Conservation (phyloP, 2,113 vertebrate species). For the Nipponia nippon region DNA sequence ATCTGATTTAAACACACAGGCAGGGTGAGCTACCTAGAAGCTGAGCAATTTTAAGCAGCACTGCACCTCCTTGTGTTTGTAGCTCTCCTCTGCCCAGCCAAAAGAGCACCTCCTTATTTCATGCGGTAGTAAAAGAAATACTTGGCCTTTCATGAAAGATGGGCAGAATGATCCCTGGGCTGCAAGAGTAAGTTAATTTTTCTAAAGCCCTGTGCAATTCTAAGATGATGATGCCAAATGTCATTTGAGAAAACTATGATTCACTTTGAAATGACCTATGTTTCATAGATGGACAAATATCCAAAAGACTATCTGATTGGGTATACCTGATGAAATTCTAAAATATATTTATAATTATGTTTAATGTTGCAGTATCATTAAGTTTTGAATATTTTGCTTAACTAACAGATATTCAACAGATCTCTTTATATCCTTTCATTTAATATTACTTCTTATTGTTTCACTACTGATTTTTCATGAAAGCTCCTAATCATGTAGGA, state of each 20-base stretch:
- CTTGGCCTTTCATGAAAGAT: not conserved
- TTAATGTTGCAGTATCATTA: not conserved
- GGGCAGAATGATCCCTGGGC: not conserved
- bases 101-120: not conserved
- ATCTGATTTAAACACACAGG: not conserved
- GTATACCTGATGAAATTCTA: not conserved
- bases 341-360: not conserved
- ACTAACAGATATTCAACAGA: not conserved
- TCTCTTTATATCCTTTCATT: not conserved
- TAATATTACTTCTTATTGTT: not conserved
- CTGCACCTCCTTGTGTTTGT: not conserved
- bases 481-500: not conserved
- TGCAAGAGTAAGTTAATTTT: not conserved
- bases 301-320: not conserved
- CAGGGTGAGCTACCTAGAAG: not conserved
- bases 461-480: not conserved
- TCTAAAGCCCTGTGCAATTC: not conserved
- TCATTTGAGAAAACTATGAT: not conserved
- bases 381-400: not conserved
- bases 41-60: not conserved
- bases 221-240: not conserved
- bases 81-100: not conserved
- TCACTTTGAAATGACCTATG: not conserved
- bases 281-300: not conserved
- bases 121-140: not conserved